Evolutionary conservation across 2,888 invertebrate genomes (phyloP).

Genomic region (Galerucella calmariensis): DNA sequence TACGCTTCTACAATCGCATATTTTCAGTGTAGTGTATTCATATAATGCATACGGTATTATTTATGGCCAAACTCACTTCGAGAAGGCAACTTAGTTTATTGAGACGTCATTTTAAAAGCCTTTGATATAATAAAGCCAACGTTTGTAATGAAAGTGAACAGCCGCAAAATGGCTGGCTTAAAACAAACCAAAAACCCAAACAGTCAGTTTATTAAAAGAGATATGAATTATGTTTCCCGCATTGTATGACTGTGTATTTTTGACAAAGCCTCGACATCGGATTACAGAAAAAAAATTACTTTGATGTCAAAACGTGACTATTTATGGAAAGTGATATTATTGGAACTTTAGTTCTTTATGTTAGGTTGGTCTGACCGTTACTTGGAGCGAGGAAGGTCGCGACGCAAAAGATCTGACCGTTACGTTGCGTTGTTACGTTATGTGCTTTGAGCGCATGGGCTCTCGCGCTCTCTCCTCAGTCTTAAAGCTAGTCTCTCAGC

Average conservation of each 20-base stretch:
- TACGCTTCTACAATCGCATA: conserved; percentile 18
- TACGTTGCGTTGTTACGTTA: too few relatives aligned
- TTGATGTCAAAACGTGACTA: conserved; percentile 32
- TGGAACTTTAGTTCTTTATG: too few relatives aligned
- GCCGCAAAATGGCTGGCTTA: conserved; percentile 46
- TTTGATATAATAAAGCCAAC: conserved; percentile 40
- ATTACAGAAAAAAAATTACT: conserved; percentile 39
- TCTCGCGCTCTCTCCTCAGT: too few relatives aligned
- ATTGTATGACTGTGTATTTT: conserved; percentile 55
- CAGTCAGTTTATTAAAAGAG: conserved; percentile 53
- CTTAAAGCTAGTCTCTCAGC: too few relatives aligned
- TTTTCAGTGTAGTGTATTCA: conserved; percentile 19
- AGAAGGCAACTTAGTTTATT: conserved; percentile 30
- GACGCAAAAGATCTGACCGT: too few relatives aligned
- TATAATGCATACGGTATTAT: conserved; percentile 31
- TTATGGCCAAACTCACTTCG: conserved; percentile 31
- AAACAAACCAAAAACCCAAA: conserved; percentile 50
- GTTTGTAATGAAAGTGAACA: conserved; percentile 40
- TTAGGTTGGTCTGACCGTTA: too few relatives aligned
- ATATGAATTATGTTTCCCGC: conserved; percentile 58
- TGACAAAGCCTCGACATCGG: conserved; percentile 38
- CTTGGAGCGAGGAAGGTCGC: too few relatives aligned
- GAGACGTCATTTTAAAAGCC: conserved; percentile 38
- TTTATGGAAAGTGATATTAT: background rate
- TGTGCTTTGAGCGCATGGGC: too few relatives aligned